Percentiles rank a stretch among this genome's conserved stretches.
phyloP scores from a whole-genome alignment of 2,797 vertebrate species.

The Mormyrops attenuatus region DNA sequence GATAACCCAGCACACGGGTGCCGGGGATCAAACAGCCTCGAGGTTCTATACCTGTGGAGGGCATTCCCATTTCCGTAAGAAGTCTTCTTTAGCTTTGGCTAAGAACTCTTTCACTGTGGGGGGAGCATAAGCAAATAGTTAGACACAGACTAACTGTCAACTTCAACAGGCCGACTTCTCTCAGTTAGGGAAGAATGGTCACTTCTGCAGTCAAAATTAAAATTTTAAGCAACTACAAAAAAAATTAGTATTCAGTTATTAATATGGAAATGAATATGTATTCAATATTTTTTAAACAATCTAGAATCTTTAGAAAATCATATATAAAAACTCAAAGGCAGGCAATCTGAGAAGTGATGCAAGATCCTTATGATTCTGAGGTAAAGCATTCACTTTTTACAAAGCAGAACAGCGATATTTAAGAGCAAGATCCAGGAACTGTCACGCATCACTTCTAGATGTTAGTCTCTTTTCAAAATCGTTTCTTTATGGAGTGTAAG shows the following conservation, averaged over 20 bases:
- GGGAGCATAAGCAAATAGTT: slow-evolving; percentile 7
- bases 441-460: slow-evolving; percentile 57
- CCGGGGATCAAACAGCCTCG: not conserved
- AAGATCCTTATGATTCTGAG: slow-evolving; percentile 34
- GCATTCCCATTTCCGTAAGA: slow-evolving; percentile 97
- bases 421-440: slow-evolving; percentile 30
- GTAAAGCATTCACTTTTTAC: not conserved
- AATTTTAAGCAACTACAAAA: slow-evolving; percentile 33
- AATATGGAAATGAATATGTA: not conserved
- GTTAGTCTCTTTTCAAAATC: slow-evolving; percentile 45
- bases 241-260: slow-evolving; percentile 1
- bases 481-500: slow-evolving; percentile 45
- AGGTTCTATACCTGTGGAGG: slow-evolving; percentile 80
- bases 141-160: not conserved
- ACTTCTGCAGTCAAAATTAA: slow-evolving; percentile 11
- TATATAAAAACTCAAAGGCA: slow-evolving; percentile 36
- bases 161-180: not conserved
- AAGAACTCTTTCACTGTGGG: slow-evolving; percentile 96
- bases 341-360: slow-evolving; percentile 58
- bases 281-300: not conserved
- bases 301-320: not conserved
- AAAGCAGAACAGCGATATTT: not conserved
- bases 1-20: not conserved
- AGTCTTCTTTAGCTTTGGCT: slow-evolving; percentile 99
- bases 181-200: not conserved